A percentile compares a stretch with the other conserved stretches of the same genome.
phyloP scores from a whole-genome alignment of 2,888 invertebrate genomes.

The Phengaris alcon region DNA sequence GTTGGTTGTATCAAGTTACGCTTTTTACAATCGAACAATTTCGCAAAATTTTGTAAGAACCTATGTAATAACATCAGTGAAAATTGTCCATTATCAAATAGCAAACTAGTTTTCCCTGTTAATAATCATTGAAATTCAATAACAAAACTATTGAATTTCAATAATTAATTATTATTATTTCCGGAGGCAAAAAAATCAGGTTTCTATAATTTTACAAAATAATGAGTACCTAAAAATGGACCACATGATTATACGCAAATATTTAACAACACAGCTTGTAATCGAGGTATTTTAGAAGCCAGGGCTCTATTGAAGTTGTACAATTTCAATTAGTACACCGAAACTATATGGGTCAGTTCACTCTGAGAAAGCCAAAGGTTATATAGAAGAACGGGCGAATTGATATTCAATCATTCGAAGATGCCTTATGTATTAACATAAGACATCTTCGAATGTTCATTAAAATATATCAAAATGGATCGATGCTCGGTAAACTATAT shows the following conservation, averaged over 20 bases:
- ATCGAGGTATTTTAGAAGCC: neutral
- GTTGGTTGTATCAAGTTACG: slow-evolving; percentile 31
- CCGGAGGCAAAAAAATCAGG: neutral
- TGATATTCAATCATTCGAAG: neutral
- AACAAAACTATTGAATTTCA: too few relatives aligned
- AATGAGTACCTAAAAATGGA: neutral
- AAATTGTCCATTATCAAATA: neutral
- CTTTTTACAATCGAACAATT: slow-evolving; percentile 44
- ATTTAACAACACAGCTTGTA: neutral
- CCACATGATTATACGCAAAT: neutral
- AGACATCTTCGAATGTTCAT: too few relatives aligned
- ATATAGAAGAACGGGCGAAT: neutral
- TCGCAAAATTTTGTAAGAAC: slow-evolving; percentile 51
- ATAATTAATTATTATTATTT: too few relatives aligned
- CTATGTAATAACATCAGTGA: neutral
- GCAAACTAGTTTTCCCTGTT: neutral
- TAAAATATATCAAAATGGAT: neutral
- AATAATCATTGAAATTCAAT: too few relatives aligned
- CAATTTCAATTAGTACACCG: neutral
- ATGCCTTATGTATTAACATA: neutral
- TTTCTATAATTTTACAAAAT: neutral
- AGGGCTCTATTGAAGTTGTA: slow-evolving; percentile 13
- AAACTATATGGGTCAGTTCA: neutral
- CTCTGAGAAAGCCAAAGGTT: slow-evolving; percentile 1
- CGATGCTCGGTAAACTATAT: neutral